These are phyloP conservation scores for Ploceus nigricollis DNA, from an alignment of 2,113 vertebrate genomes.

Conservation along the genomic window DNA sequence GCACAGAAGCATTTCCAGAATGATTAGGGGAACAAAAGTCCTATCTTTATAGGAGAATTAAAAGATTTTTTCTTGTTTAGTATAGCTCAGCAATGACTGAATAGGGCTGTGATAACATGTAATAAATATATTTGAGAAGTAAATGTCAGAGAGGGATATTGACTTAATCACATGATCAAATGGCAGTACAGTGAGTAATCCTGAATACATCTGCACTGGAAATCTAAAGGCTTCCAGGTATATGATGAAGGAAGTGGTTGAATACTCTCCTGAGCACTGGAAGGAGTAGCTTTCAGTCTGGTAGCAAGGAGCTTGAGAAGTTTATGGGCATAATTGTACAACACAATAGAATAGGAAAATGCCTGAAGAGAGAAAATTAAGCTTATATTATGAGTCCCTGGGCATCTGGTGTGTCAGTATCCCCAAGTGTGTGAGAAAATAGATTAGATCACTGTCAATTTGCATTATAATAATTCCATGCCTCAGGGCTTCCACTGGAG, in stretches of 20 bases:
- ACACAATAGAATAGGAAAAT: neutral
- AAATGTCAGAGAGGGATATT: constrained; percentile 50
- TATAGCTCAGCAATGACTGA: neutral
- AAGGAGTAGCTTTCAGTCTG: neutral
- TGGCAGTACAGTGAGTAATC: constrained; percentile 28
- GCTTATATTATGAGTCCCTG: neutral
- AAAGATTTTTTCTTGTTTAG: neutral
- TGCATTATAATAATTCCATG: constrained; percentile 35
- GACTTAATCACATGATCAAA: constrained; percentile 36
- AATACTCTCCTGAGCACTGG: neutral
- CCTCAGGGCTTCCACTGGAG: constrained; percentile 17
- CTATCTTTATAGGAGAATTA: neutral
- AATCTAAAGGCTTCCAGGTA: neutral
- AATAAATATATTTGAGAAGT: constrained; percentile 45
- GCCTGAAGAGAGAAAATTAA: constrained; percentile 31
- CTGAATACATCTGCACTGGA: neutral
- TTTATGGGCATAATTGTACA: neutral
- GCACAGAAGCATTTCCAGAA: neutral
- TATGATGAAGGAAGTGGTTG: neutral
- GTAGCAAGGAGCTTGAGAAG: neutral
- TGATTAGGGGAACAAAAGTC: neutral
- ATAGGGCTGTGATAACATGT: neutral
- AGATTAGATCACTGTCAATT: constrained; percentile 33
- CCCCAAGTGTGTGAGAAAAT: constrained; percentile 13
- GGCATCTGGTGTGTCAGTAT: constrained; percentile 29